Conservation (phyloP, 2,888 invertebrate species). For the Formica aserva region DNA sequence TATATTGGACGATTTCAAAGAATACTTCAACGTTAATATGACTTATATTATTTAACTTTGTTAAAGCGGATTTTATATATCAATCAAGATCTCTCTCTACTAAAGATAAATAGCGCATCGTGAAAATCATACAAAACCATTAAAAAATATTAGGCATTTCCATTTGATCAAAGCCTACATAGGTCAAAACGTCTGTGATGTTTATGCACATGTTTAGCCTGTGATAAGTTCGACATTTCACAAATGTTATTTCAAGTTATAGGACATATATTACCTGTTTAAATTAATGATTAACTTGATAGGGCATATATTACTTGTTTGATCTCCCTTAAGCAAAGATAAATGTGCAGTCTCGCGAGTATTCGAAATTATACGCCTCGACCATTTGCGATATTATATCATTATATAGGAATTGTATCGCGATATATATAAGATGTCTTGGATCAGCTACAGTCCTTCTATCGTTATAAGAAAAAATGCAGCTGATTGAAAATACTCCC, state of each 20-base stretch:
- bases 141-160: neutral
- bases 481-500: neutral
- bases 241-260: conserved; percentile 9
- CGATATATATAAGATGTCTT: neutral
- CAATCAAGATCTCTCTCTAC: neutral
- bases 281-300: neutral
- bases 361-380: conserved; percentile 23
- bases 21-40: neutral
- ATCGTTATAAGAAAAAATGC: neutral
- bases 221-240: neutral
- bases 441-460: neutral
- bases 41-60: neutral
- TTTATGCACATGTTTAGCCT: conserved; percentile 16
- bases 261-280: neutral
- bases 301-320: neutral
- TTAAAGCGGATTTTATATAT: neutral
- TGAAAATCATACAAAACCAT: neutral
- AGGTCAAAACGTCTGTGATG: conserved; percentile 19
- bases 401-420: neutral
- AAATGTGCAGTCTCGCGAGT: conserved; percentile 19
- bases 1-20: neutral
- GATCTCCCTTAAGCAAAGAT: neutral
- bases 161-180: neutral
- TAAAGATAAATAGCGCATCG: neutral
- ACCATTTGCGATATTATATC: conserved; percentile 11